Conservation (phyloP, 2,888 invertebrate genomes). For the Lithophane socia region DNA sequence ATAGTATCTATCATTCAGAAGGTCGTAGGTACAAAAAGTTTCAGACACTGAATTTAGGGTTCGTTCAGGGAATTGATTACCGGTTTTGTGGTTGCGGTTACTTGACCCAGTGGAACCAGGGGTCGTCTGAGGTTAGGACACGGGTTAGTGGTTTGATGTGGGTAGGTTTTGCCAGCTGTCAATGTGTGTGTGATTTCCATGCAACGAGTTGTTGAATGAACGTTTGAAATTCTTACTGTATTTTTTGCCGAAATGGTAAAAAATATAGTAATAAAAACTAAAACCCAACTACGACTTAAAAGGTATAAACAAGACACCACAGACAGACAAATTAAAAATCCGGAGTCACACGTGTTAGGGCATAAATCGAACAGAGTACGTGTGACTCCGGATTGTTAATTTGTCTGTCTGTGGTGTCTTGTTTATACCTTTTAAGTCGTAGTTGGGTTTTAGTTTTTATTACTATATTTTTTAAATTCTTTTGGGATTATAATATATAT, state of each 20-base stretch:
- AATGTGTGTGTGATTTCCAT: background rate
- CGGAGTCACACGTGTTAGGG: no score
- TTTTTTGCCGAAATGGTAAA: background rate
- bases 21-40: slow-evolving; percentile 15
- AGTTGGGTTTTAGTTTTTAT: no score
- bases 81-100: slow-evolving; percentile 34
- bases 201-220: background rate
- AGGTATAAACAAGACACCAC: no score
- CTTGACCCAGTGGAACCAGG: slow-evolving; percentile 4
- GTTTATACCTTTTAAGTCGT: no score
- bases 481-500: no score
- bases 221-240: background rate
- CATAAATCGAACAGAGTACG: no score
- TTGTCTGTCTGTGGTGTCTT: no score
- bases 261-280: no score
- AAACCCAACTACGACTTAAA: no score
- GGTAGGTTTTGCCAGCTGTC: background rate
- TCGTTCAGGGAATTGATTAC: slow-evolving; percentile 19
- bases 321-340: no score
- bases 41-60: slow-evolving; percentile 11
- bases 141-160: slow-evolving; percentile 13
- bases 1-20: background rate
- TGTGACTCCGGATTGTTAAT: no score
- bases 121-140: background rate
- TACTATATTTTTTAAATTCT: no score